Base-by-base conservation (phyloP, 2,113 vertebrate species). In the Glaucomys volans region DNA sequence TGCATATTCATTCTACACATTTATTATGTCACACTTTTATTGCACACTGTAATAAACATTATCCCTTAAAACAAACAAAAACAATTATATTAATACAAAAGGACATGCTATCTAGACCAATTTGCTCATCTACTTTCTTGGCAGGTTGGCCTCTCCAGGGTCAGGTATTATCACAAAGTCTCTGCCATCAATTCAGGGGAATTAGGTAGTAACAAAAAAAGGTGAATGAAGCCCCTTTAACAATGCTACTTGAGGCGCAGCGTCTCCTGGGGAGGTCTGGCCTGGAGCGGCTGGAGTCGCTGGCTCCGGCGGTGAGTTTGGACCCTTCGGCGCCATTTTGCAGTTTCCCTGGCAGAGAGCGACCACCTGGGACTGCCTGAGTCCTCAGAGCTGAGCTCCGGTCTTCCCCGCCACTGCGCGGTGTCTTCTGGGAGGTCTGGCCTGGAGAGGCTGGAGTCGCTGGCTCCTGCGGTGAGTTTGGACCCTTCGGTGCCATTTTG, bases 1-100 rank as follows among this genome's bases (percentile, higher is more conserved):
- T 97, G 97, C 97, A 96, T 96, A 96, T 92, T 94, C 95, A 96
- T 95, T 92, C 90, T 96, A 97, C 30, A 97, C 81, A 91, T 87
- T 94, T 93, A 95, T 83, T 95, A 96, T 90, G 62, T 96, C 96
- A 97, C 20, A 52, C 74, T 77, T 97, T 90, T 72, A 93, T 97
- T 66, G 93, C 95, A 97, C 69, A 98, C 95, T 92, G 54, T 95
- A 91, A 96, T 90, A 96, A 95, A 94, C 87, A 96, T 96, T 96
- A 96, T 91, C 69, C 75, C 97, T 94, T 92, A 93, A 97, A 96
- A 97, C 93, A 98, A 96, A 96, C 30, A 96, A 88, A 64, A 92
- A 94, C 72, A 54, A 96, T 95, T 96, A 96, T 86, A n/a, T 86
- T 52, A 96, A 85, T 92, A 94, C 87, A 96, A 96, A 96, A 67